phyloP scores from a whole-genome alignment of 2,888 invertebrate species.

The Coelogynopora nodosa region DNA sequence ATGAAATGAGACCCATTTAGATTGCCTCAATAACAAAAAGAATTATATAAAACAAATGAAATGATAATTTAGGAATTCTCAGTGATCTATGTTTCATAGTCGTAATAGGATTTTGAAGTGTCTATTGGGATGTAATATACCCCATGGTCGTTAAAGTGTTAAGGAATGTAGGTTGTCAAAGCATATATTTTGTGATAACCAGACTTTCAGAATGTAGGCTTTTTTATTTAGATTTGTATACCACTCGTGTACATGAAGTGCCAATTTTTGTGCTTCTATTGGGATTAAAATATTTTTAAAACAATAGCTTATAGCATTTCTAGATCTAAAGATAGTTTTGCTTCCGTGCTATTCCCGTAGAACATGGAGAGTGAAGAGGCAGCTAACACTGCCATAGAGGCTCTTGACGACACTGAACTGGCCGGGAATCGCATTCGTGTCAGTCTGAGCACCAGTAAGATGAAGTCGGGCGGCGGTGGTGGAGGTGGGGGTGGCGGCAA shows the following conservation, averaged over 20 bases:
- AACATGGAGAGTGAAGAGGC: constrained; percentile 56
- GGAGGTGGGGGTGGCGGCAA: constrained; percentile 49
- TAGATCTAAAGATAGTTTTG: too few relatives aligned
- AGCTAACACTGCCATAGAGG: constrained; percentile 54
- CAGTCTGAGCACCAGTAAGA: constrained; percentile 51
- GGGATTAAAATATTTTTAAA: too few relatives aligned
- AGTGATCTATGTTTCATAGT: not conserved
- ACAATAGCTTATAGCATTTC: too few relatives aligned
- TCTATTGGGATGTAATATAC: not conserved
- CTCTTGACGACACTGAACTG: constrained; percentile 53
- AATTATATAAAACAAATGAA: not conserved
- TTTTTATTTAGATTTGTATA: too few relatives aligned
- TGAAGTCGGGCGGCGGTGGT: constrained; percentile 53
- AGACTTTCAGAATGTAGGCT: too few relatives aligned
- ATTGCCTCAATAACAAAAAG: too few relatives aligned
- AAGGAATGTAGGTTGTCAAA: too few relatives aligned
- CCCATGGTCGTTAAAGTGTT: too few relatives aligned
- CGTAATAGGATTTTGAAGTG: not conserved
- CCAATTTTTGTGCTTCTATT: too few relatives aligned
- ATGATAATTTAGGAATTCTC: not conserved
- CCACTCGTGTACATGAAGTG: too few relatives aligned
- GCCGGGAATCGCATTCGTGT: constrained; percentile 56
- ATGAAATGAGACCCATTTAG: not conserved
- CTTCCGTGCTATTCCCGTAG: too few relatives aligned
- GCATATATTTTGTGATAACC: too few relatives aligned